Evolutionary conservation across 2,888 invertebrate genomes (phyloP), one percentile per base, ranked within the genome.

Genomic region (Xestia rhomboidea): DNA sequence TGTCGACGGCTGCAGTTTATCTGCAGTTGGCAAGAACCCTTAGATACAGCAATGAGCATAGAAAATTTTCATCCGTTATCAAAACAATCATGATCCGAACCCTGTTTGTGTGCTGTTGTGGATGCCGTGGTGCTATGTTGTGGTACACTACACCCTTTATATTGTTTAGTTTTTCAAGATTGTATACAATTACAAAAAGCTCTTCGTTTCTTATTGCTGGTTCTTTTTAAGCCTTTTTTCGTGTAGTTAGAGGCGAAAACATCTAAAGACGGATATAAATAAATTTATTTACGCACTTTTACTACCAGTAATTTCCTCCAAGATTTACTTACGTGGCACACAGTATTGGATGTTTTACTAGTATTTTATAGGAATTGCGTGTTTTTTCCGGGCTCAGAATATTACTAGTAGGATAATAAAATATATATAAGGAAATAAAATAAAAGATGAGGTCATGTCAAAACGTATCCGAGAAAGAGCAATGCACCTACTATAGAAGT

Each of bases 291-390:
- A 51, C 41, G 15, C 38, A 54, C n/a, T 74, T 84, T 84, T 84
- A 81, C 66, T 57, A n/a, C n/a, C 38, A 72, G 66, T 57, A 62
- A 73, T 85, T 83, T 78, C 63, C 62, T 70, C 11, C 34, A n/a
- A 68, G 51, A 75, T 84, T 74, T 69, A 74, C 74, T 81, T 73
- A 75, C 63, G 76, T 74, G 57, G 73, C 63, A 70, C 2, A 34
- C 18, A 51, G 21, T 49, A 79, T 79, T 70, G 44, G 27, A 85
- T 81, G 80, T 82, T 87, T 34, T 68, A 66, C 41, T 81, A 68
- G 63, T 78, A 38, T 76, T 87, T 73, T 77, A 79, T 64, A 76
- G 76, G 62, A 63, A 79, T 34, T 46, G 79, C 54, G 41, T 57
- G 24, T 60, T 69, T 79, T 82, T 83, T 68, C 73, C 75, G 63